These are phyloP conservation scores for Drosophila bipectinata DNA, from an alignment of 1,140 invertebrate genomes.

Conservation along the genomic window DNA sequence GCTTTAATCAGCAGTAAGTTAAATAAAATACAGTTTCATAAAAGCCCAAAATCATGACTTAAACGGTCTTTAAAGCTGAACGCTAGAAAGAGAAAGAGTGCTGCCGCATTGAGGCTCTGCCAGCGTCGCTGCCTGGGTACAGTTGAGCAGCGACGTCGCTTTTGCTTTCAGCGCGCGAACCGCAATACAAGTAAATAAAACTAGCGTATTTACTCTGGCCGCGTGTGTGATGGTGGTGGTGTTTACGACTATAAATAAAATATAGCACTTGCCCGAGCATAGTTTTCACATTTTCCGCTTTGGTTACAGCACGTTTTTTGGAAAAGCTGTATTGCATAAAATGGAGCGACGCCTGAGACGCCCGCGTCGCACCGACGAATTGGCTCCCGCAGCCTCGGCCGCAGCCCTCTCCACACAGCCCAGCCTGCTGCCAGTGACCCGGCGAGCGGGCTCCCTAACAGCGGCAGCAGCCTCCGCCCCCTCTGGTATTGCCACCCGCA, in stretches of 20 bases:
- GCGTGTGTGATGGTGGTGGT: slow-evolving; percentile 21
- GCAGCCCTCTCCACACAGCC: slow-evolving; percentile 24
- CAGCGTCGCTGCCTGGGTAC: slow-evolving; percentile 45
- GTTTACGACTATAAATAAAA: slow-evolving; percentile 69
- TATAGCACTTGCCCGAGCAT: slow-evolving; percentile 37
- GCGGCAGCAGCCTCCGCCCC: slow-evolving; percentile 1
- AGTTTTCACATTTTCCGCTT: slow-evolving; percentile 24
- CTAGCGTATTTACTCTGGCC: slow-evolving; percentile 1
- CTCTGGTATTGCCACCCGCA: slow-evolving; percentile 30
- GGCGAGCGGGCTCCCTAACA: slow-evolving; percentile 22
- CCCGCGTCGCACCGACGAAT: slow-evolving; percentile 57
- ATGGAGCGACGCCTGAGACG: slow-evolving; percentile 75
- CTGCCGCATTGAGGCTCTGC: slow-evolving; percentile 16
- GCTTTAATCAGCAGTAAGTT: slow-evolving; percentile 17
- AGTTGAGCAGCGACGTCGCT: slow-evolving; percentile 46
- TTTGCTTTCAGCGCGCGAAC: slow-evolving; percentile 53
- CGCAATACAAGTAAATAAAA: slow-evolving; percentile 31
- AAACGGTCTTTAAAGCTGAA: not conserved
- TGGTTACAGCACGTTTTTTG: slow-evolving; percentile 40
- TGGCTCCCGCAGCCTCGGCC: slow-evolving; percentile 8
- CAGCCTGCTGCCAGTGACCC: slow-evolving; percentile 32
- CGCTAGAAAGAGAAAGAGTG: not conserved
- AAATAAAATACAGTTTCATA: not conserved
- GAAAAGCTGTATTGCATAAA: slow-evolving; percentile 3
- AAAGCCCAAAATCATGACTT: not conserved